phyloP scores from a whole-genome alignment of 2,797 vertebrate genomes.

The Oryzias dopingdopingensis region DNA sequence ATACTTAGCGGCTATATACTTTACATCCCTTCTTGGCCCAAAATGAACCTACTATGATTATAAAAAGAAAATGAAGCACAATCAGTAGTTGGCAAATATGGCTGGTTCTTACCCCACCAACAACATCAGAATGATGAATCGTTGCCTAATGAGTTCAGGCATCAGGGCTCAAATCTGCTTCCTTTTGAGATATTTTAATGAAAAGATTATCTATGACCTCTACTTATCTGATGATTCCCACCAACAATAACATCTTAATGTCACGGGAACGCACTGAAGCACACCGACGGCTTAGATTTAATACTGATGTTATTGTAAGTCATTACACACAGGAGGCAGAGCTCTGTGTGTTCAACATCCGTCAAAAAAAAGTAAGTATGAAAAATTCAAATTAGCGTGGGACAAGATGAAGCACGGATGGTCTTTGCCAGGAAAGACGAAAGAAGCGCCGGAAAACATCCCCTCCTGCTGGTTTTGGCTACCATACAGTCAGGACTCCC shows the following conservation, averaged over 20 bases:
- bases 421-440: constrained; percentile 45
- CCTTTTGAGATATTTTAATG: constrained; percentile 14
- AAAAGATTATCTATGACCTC: constrained; percentile 16
- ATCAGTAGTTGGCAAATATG: too few species aligned
- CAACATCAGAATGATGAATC: neutral
- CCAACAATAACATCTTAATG: constrained; percentile 16
- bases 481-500: constrained; percentile 31
- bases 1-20: too few species aligned
- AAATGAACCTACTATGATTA: too few species aligned
- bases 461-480: constrained; percentile 19
- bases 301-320: constrained; percentile 24
- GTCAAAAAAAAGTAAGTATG: constrained; percentile 1
- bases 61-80: too few species aligned
- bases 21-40: too few species aligned
- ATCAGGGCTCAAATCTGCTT: neutral
- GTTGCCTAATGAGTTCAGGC: neutral
- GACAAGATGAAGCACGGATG: neutral
- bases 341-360: constrained; percentile 1
- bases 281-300: constrained; percentile 13
- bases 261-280: constrained; percentile 7
- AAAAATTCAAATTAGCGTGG: neutral
- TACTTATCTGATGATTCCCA: constrained; percentile 31
- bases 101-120: neutral
- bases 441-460: constrained; percentile 17
- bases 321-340: constrained; percentile 8